Conservation (phyloP, 2,888 invertebrate genomes). For the Hypena proboscidalis region DNA sequence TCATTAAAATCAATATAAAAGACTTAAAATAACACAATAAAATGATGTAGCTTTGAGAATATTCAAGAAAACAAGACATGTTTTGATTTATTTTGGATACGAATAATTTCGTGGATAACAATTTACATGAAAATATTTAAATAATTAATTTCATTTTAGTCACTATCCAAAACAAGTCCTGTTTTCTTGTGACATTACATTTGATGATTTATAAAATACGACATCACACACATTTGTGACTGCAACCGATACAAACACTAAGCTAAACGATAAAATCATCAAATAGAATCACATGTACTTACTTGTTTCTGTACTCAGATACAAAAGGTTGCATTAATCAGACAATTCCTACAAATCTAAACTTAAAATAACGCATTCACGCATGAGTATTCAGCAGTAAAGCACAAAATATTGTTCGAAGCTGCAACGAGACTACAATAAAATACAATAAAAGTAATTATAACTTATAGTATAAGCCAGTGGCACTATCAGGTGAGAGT, state of each 20-base stretch:
- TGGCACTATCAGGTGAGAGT: constrained; percentile 78
- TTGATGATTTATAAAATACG: constrained; percentile 40
- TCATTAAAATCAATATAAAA: constrained; percentile 63
- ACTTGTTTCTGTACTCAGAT: constrained; percentile 74
- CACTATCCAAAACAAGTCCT: constrained; percentile 50
- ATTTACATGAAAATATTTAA: constrained; percentile 9
- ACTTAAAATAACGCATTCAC: constrained; percentile 79
- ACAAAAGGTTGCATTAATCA: constrained; percentile 75
- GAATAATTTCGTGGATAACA: constrained; percentile 13
- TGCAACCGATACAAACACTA: constrained; percentile 54
- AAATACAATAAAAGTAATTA: constrained; percentile 60
- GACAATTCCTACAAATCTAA: constrained; percentile 66
- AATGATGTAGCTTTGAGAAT: constrained; percentile 45
- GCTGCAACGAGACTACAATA: constrained; percentile 81
- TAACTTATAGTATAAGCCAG: constrained; percentile 75
- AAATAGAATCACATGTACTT: constrained; percentile 82
- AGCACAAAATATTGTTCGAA: constrained; percentile 82
- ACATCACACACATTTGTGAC: constrained; percentile 62
- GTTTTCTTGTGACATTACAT: constrained; percentile 51
- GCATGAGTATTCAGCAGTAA: constrained; percentile 84
- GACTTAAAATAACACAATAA: constrained; percentile 54
- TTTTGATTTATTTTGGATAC: constrained; percentile 28
- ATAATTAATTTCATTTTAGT: constrained; percentile 24
- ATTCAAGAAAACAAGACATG: constrained; percentile 45
- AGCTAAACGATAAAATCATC: constrained; percentile 71